These are phyloP conservation scores for Phycodurus eques DNA, from an alignment of 2,113 vertebrate species.

Conservation along the genomic window DNA sequence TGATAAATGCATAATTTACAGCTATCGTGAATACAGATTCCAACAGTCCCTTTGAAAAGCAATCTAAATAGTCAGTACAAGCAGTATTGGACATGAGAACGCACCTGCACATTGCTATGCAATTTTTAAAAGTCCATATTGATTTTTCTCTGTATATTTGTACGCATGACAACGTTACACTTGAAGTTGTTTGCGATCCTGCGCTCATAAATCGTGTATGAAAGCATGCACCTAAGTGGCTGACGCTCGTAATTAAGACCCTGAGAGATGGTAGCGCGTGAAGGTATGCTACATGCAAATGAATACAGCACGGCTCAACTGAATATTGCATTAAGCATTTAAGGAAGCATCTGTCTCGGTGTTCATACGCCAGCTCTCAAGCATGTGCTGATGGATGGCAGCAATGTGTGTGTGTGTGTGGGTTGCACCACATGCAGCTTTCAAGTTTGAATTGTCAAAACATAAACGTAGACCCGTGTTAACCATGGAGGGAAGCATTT, in stretches of 20 bases:
- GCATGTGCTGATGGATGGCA: slow-evolving; percentile 43
- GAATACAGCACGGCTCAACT: slow-evolving; percentile 10
- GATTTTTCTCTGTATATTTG: slow-evolving; percentile 17
- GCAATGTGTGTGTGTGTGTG: slow-evolving; percentile 23
- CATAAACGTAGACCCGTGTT: slow-evolving; percentile 32
- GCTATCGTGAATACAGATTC: slow-evolving; percentile 30
- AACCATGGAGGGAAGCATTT: slow-evolving; percentile 27
- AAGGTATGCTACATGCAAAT: slow-evolving; percentile 12
- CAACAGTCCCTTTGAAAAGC: slow-evolving; percentile 34
- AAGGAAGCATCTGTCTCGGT: slow-evolving; percentile 45
- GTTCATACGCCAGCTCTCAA: slow-evolving; percentile 16
- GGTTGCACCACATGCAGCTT: slow-evolving; percentile 28
- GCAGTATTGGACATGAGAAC: slow-evolving; percentile 1
- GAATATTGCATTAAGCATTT: slow-evolving; percentile 42
- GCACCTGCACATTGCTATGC: slow-evolving; percentile 17
- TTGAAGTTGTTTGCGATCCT: background rate
- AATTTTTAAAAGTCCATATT: slow-evolving; percentile 26
- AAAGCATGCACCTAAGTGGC: slow-evolving; percentile 11
- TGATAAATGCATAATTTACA: slow-evolving; percentile 44
- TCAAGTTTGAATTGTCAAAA: slow-evolving; percentile 53
- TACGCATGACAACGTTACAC: background rate
- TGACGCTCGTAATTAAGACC: slow-evolving; percentile 36
- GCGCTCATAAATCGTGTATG: slow-evolving; percentile 21
- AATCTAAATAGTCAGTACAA: slow-evolving; percentile 28
- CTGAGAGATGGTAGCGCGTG: slow-evolving; percentile 6